phyloP scores from a whole-genome alignment of 2,888 invertebrate species.

The Phrixothrix hirtus region DNA sequence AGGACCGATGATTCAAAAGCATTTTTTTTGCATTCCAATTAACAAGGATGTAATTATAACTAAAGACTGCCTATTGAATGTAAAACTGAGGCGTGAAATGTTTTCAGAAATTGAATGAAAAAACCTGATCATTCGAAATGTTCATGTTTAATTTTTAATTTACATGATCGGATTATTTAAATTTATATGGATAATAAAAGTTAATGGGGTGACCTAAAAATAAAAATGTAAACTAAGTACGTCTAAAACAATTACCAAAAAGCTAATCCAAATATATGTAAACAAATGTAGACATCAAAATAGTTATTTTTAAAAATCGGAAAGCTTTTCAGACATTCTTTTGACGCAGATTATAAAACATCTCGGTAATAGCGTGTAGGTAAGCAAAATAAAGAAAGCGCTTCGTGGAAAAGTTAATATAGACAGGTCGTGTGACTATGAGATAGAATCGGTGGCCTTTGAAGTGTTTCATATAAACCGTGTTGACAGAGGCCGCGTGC shows the following conservation, averaged over 20 bases:
- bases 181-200: too few relatives aligned
- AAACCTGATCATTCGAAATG: too few relatives aligned
- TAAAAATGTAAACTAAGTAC: neutral
- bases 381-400: slow-evolving; percentile 26
- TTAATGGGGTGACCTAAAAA: neutral
- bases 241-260: neutral
- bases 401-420: slow-evolving; percentile 37
- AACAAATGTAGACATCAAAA: slow-evolving; percentile 6
- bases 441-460: slow-evolving; percentile 40
- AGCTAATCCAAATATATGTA: neutral
- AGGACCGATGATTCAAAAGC: too few relatives aligned
- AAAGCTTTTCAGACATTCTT: slow-evolving; percentile 11
- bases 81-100: too few relatives aligned
- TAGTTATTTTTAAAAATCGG: slow-evolving; percentile 12
- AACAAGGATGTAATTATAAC: too few relatives aligned
- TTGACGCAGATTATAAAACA: slow-evolving; percentile 11
- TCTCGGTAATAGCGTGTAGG: slow-evolving; percentile 4
- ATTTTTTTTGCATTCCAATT: too few relatives aligned
- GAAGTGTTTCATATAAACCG: slow-evolving; percentile 46
- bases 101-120: too few relatives aligned
- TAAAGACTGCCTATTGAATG: too few relatives aligned
- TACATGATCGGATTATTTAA: too few relatives aligned
- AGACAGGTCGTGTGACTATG: slow-evolving; percentile 34
- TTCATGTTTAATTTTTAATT: too few relatives aligned
- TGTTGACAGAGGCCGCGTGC: slow-evolving; percentile 51